Evolutionary conservation across 2,113 vertebrate species (phyloP), one percentile per base, ranked within the genome.

Genomic region (Hippocampus abdominalis): DNA sequence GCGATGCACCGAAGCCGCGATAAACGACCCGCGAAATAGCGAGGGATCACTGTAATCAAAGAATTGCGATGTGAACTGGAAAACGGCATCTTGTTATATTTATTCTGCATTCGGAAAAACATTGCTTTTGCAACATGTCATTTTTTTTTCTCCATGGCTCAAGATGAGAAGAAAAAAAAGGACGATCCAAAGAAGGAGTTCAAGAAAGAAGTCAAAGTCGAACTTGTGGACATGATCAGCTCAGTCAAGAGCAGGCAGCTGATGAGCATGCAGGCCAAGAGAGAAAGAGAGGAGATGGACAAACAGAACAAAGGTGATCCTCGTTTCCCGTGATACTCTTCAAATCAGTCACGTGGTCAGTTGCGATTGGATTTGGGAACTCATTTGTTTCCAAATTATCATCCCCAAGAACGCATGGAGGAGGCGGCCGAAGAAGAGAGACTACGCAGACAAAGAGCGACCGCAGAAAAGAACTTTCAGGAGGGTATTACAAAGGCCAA

Each of bases 401-500:
- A 66, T 40, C 75, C 18, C 64, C 4, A 69, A 99, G 96, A 97
- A 77, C 95, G 94, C 71, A 93, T 96, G 86, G 95, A 98, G 76
- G 95, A 92, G 23, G 95, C 96, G 86, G 95, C 95, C 15, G 97
- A 98, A 53, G 96, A 97, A 74, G 97, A 97, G 84, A 90, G 95
- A 29, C 84, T 94, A 54, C 93, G 96, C 60, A 95, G 86, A 64
- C 96, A 97, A 73, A 95, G 93, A 81, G 95, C 92, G 8, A 86
- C 94, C 6, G 89, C 93, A 0, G 97, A 99, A 86, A 94, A 93
- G 68, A 93, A 92, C 12, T 98, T 99, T 69, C 96, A 98, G 70
- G 97, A 98, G 0, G 97, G 96, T 3, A 94, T 98, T 53, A 88
- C 94, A 77, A 97, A 94, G 85, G 94, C 96, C 0, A 96, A 93